A percentile compares a stretch with the other conserved stretches of the same genome.
Conservation (phyloP, 2,797 vertebrate species). For the Cheirogaleus major region DNA sequence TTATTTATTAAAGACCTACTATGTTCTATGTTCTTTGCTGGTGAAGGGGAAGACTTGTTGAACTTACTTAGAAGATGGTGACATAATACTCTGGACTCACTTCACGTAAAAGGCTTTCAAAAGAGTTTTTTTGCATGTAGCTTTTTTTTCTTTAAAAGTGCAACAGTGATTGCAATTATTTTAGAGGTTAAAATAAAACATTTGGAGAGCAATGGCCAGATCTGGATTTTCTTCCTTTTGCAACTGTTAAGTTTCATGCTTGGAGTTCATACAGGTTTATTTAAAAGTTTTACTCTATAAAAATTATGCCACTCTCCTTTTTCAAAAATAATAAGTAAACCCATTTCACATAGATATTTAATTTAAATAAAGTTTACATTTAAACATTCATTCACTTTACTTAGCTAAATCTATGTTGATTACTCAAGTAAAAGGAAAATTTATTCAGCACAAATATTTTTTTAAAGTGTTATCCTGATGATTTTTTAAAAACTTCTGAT, state of each 20-base stretch:
- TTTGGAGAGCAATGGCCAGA: neutral
- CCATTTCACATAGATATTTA: neutral
- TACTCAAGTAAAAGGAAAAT: neutral
- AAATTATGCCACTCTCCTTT: neutral
- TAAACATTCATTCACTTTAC: neutral
- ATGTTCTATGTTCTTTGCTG: neutral
- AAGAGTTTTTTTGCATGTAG: neutral
- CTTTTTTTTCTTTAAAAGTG: neutral
- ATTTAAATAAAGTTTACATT: neutral
- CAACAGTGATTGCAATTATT: neutral
- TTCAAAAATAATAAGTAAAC: neutral
- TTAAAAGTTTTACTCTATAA: neutral
- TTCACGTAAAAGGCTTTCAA: neutral
- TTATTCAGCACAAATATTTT: neutral
- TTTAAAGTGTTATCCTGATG: neutral
- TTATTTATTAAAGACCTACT: neutral
- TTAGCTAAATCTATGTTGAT: neutral
- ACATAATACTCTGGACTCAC: neutral
- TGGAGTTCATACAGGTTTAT: neutral
- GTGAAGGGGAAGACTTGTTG: neutral
- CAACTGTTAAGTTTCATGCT: neutral
- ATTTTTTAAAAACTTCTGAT: neutral
- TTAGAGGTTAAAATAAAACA: neutral
- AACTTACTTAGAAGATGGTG: neutral
- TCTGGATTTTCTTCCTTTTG: neutral